These are phyloP conservation scores for Brachionus koreanus DNA, from an alignment of 1,140 invertebrate species.

Conservation along the genomic window DNA sequence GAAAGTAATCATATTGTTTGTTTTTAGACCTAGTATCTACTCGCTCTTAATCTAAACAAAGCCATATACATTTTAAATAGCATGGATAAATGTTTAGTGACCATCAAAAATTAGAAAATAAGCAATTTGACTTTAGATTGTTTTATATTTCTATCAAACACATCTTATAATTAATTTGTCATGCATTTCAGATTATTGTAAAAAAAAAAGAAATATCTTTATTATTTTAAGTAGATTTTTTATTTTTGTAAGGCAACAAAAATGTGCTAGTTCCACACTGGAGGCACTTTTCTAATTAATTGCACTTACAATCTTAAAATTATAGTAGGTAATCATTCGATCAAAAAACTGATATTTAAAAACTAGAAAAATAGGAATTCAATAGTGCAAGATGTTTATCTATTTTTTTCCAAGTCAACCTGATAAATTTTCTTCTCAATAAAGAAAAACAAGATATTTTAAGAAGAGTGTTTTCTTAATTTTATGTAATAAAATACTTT, in stretches of 20 bases:
- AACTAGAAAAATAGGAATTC: not conserved
- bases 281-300: not conserved
- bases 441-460: not conserved
- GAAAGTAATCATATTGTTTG: not conserved
- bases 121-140: not conserved
- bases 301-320: not conserved
- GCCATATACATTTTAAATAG: not conserved
- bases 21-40: not conserved
- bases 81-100: not conserved
- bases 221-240: not conserved
- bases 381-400: not conserved
- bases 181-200: not conserved
- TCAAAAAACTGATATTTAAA: not conserved
- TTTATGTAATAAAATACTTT: conserved; percentile 3
- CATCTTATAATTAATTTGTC: conserved; percentile 25
- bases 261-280: not conserved
- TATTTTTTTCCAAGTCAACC: not conserved
- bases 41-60: not conserved
- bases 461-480: not conserved
- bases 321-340: not conserved
- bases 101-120: not conserved
- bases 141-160: not conserved
- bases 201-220: not conserved
- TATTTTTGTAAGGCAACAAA: not conserved
- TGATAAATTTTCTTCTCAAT: not conserved